These are phyloP conservation scores for Microplitis manilae DNA, from an alignment of 2,888 invertebrate species.

Conservation along the genomic window DNA sequence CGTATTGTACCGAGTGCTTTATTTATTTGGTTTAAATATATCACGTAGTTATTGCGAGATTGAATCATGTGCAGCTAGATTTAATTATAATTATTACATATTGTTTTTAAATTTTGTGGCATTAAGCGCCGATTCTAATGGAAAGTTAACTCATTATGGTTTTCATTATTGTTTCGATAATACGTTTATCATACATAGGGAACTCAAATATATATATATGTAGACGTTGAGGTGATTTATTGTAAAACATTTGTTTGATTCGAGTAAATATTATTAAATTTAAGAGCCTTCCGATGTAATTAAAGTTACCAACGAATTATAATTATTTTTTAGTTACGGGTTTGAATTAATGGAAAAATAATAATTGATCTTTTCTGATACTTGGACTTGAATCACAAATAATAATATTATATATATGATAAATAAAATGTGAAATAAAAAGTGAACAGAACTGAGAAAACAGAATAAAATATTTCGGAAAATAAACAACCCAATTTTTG, in stretches of 20 bases:
- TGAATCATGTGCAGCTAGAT: background rate
- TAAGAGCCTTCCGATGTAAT: background rate
- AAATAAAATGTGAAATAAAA: background rate
- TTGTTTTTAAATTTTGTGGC: background rate
- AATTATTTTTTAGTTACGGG: background rate
- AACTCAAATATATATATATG: too few relatives aligned
- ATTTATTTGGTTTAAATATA: background rate
- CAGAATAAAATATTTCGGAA: background rate
- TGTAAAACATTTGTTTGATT: background rate
- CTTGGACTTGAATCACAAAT: background rate
- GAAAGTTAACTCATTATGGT: background rate
- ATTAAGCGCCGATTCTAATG: background rate
- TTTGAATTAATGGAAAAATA: background rate
- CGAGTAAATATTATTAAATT: background rate
- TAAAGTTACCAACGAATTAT: background rate
- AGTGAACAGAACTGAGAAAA: background rate
- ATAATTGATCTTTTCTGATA: background rate
- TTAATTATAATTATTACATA: background rate
- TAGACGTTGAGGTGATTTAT: too few relatives aligned
- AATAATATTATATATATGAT: background rate
- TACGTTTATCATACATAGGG: too few relatives aligned
- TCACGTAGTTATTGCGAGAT: background rate
- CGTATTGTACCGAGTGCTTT: conserved; percentile 7
- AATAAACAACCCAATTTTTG: too few relatives aligned
- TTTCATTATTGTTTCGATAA: too few relatives aligned